Percentiles rank a stretch among this genome's conserved stretches.
Evolutionary conservation across 2,888 invertebrate genomes (phyloP).

Genomic region (Argyresthia albistria): DNA sequence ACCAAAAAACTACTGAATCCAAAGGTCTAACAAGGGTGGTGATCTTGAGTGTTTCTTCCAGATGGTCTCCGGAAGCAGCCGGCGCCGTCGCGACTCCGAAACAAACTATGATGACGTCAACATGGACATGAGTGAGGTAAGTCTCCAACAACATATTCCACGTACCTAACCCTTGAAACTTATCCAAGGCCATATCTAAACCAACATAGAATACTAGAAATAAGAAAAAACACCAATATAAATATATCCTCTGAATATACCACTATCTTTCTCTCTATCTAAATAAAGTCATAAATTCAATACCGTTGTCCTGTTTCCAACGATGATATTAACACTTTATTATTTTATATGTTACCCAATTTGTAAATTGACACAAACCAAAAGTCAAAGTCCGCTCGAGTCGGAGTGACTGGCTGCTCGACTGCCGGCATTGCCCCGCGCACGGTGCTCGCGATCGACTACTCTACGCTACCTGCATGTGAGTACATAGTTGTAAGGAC

Average conservation of each 20-base stretch:
- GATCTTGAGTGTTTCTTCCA: slow-evolving; percentile 38
- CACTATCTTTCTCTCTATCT: slow-evolving; percentile 11
- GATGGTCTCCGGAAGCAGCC: slow-evolving; percentile 39
- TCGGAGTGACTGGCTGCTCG: slow-evolving; percentile 34
- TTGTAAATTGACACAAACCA: slow-evolving; percentile 72
- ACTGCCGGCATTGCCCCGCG: slow-evolving; percentile 16
- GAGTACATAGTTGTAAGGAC: slow-evolving; percentile 30
- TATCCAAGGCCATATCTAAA: background rate
- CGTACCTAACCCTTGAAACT: background rate
- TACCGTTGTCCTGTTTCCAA: slow-evolving; percentile 34
- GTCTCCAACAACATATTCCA: slow-evolving; percentile 12
- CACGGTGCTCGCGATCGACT: background rate
- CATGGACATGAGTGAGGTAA: slow-evolving; percentile 85
- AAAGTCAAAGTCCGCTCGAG: slow-evolving; percentile 64
- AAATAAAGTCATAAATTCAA: slow-evolving; percentile 10
- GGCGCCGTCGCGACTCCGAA: slow-evolving; percentile 62
- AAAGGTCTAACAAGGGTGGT: too few relatives aligned
- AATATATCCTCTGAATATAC: slow-evolving; percentile 9
- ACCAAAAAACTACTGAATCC: too few relatives aligned
- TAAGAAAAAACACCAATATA: background rate
- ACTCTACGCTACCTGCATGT: slow-evolving; percentile 33
- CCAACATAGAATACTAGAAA: background rate
- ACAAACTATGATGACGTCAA: slow-evolving; percentile 83
- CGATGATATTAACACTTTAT: slow-evolving; percentile 72
- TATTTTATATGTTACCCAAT: slow-evolving; percentile 72